Percentiles rank a stretch among this genome's conserved stretches.
These are phyloP conservation scores for Sesamia inferens DNA, from an alignment of 2,888 invertebrate genomes.

Conservation along the genomic window DNA sequence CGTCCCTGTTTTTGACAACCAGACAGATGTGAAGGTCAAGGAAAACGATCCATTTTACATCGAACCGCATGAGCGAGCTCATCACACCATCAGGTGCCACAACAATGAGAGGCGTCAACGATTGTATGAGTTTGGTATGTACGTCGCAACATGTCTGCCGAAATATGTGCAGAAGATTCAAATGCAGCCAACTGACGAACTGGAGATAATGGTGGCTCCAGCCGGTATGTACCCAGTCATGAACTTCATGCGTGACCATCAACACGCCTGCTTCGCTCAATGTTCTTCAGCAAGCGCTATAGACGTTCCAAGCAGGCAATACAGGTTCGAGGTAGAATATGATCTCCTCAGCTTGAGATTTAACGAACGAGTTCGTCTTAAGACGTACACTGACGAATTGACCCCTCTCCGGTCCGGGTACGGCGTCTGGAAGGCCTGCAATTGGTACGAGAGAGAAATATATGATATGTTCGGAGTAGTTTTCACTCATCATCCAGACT, in stretches of 20 bases:
- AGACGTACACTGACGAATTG: slow-evolving; percentile 85
- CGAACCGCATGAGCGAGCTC: slow-evolving; percentile 70
- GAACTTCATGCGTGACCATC: slow-evolving; percentile 80
- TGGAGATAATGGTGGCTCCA: slow-evolving; percentile 82
- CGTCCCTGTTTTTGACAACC: neutral
- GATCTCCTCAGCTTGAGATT: slow-evolving; percentile 78
- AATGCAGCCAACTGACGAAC: slow-evolving; percentile 82
- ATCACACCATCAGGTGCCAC: slow-evolving; percentile 77
- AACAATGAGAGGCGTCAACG: slow-evolving; percentile 77
- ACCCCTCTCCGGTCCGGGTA: slow-evolving; percentile 81
- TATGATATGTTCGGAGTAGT: slow-evolving; percentile 85
- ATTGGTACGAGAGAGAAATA: slow-evolving; percentile 81
- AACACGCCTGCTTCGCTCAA: slow-evolving; percentile 81
- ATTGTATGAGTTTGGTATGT: slow-evolving; percentile 84
- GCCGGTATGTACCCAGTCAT: slow-evolving; percentile 80
- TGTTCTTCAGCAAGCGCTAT: slow-evolving; percentile 80
- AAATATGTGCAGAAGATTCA: slow-evolving; percentile 84
- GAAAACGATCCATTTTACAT: slow-evolving; percentile 25
- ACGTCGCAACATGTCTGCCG: slow-evolving; percentile 83
- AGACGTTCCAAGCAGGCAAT: slow-evolving; percentile 82
- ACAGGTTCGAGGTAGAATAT: slow-evolving; percentile 83
- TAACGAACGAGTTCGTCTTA: slow-evolving; percentile 74
- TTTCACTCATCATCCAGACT: slow-evolving; percentile 84
- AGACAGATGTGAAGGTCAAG: slow-evolving; percentile 15
- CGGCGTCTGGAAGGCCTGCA: slow-evolving; percentile 74